phyloP scores from a whole-genome alignment of 2,797 vertebrate species.

The Arremon aurantiirostris region DNA sequence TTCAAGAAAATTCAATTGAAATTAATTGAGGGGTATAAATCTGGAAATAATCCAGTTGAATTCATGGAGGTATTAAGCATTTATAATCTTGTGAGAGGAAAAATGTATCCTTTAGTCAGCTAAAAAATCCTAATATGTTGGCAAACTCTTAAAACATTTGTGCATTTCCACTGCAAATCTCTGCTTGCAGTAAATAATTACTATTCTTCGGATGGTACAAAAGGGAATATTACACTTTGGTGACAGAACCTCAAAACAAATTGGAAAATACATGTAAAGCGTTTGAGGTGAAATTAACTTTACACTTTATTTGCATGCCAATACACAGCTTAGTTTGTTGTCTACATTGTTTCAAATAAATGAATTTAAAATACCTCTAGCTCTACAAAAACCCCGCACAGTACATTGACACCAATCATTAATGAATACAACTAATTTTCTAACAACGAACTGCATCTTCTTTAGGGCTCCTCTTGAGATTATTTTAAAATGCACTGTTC shows the following conservation, averaged over 20 bases:
- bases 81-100: slow-evolving; percentile 16
- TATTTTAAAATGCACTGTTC: neutral
- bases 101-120: neutral
- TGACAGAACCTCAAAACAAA: neutral
- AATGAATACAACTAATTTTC: neutral
- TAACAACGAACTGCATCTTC: neutral
- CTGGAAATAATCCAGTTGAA: slow-evolving; percentile 37
- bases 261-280: neutral
- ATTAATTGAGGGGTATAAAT: slow-evolving; percentile 35
- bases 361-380: neutral
- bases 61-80: slow-evolving; percentile 28
- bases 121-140: neutral
- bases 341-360: neutral
- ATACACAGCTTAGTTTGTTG: neutral
- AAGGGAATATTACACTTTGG: neutral
- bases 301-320: neutral
- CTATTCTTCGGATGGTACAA: neutral
- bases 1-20: slow-evolving; percentile 50
- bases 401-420: neutral
- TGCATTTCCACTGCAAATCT: slow-evolving; percentile 12
- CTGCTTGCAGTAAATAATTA: slow-evolving; percentile 4
- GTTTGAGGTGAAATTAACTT: slow-evolving; percentile 24
- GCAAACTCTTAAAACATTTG: neutral
- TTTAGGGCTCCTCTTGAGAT: neutral
- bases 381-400: neutral